Percentiles rank a stretch among this genome's conserved stretches.
phyloP scores from a whole-genome alignment of 2,113 vertebrate genomes.

The Hepsetus odoe region DNA sequence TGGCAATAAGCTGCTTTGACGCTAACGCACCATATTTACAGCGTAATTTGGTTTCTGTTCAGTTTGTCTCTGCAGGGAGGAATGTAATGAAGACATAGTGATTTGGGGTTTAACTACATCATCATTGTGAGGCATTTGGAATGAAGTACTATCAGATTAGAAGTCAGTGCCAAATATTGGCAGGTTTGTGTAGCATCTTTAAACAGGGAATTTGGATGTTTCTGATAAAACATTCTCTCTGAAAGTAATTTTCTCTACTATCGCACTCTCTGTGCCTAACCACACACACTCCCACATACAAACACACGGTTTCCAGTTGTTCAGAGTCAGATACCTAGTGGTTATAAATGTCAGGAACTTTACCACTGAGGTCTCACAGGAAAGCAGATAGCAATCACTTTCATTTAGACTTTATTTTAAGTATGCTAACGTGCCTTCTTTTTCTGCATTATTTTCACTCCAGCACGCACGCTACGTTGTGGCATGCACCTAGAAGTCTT shows the following conservation, averaged over 20 bases:
- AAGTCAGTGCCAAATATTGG: conserved; percentile 9
- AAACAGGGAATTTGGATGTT: conserved; percentile 11
- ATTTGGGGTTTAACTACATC: conserved; percentile 19
- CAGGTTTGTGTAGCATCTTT: conserved; percentile 11
- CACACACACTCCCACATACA: background rate
- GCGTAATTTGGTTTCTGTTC: conserved; percentile 26
- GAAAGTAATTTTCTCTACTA: conserved; percentile 2
- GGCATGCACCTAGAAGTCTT: background rate
- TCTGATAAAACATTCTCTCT: conserved; percentile 13
- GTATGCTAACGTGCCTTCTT: background rate
- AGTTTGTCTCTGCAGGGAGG: background rate
- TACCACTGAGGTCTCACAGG: conserved; percentile 8
- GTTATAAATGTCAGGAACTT: conserved; percentile 12
- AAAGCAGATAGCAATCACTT: background rate
- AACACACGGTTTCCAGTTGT: background rate
- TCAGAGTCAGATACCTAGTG: conserved; percentile 23
- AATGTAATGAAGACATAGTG: background rate
- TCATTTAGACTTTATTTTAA: background rate
- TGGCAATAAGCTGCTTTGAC: conserved; percentile 45
- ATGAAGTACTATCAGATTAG: background rate
- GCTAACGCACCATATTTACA: background rate
- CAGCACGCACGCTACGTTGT: background rate
- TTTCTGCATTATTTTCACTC: background rate
- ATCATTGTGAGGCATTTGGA: conserved; percentile 1
- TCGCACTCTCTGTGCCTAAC: background rate